Evolutionary conservation across 2,797 vertebrate genomes (phyloP).

Genomic region (Catostomus latipinnis): DNA sequence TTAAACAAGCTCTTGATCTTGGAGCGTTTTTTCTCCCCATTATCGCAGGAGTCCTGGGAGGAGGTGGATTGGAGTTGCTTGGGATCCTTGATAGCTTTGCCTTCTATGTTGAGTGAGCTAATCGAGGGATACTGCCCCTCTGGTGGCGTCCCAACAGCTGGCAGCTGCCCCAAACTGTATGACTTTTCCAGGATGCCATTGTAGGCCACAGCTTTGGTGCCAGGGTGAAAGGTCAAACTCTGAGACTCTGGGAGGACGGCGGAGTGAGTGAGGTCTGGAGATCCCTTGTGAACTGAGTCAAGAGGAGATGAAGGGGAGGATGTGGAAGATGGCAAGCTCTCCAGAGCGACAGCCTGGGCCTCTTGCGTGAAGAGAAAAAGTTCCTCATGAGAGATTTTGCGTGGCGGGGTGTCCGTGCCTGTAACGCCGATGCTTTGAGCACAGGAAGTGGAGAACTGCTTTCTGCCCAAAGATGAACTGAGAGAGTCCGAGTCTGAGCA

Average conservation of each 20-base stretch:
- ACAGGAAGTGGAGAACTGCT: constrained; percentile 75
- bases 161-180: constrained; percentile 93
- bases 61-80: constrained; percentile 80
- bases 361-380: constrained; percentile 78
- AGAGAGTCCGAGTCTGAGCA: constrained; percentile 91
- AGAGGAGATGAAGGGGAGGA: constrained; percentile 75
- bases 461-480: constrained; percentile 86
- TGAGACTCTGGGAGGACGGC: constrained; percentile 84
- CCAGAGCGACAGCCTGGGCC: constrained; percentile 79
- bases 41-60: constrained; percentile 91
- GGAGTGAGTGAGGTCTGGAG: constrained; percentile 87
- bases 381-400: constrained; percentile 91
- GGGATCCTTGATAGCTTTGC: constrained; percentile 81
- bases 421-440: constrained; percentile 69
- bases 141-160: constrained; percentile 75
- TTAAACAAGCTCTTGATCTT: constrained; percentile 98
- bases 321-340: constrained; percentile 71
- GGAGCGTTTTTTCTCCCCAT: constrained; percentile 94
- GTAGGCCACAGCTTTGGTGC: constrained; percentile 80
- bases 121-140: constrained; percentile 87
- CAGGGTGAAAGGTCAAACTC: constrained; percentile 85
- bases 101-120: constrained; percentile 85
- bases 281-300: constrained; percentile 82
- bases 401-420: constrained; percentile 84
- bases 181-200: constrained; percentile 98